These are phyloP conservation scores for Rhaphigaster nebulosa DNA, from an alignment of 2,888 invertebrate genomes.

Conservation along the genomic window DNA sequence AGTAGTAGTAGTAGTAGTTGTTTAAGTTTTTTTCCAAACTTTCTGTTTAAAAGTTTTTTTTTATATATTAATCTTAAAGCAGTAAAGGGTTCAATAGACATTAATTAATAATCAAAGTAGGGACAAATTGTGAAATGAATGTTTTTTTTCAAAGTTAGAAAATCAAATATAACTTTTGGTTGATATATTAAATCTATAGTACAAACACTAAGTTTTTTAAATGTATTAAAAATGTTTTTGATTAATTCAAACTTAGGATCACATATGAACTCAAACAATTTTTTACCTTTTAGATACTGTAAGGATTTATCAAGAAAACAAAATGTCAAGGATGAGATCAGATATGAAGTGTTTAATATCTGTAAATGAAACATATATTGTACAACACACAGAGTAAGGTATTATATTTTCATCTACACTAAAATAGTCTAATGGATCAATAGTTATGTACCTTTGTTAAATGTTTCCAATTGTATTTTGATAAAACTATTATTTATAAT, in stretches of 20 bases:
- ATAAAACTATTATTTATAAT: not conserved
- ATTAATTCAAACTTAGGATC: not conserved
- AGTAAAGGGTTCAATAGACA: not conserved
- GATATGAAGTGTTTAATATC: constrained; percentile 35
- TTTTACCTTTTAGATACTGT: not conserved
- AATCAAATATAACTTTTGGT: too few species aligned
- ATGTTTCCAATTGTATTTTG: not conserved
- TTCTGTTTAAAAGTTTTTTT: too few species aligned
- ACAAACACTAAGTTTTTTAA: not conserved
- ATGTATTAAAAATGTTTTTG: not conserved
- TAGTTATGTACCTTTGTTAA: not conserved
- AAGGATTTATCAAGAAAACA: not conserved
- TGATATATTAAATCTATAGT: not conserved
- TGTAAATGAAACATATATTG: constrained; percentile 27
- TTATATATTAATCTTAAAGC: too few species aligned
- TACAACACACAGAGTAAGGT: constrained; percentile 14
- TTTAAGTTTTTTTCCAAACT: too few species aligned
- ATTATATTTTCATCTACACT: constrained; percentile 27
- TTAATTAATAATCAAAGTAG: not conserved
- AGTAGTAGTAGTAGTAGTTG: too few species aligned
- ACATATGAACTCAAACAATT: not conserved
- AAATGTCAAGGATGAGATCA: constrained; percentile 13
- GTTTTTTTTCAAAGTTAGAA: not conserved
- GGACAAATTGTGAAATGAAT: not conserved
- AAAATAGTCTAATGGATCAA: not conserved